Conservation (phyloP, 2,888 invertebrate genomes). For the Microplitis manilae region DNA sequence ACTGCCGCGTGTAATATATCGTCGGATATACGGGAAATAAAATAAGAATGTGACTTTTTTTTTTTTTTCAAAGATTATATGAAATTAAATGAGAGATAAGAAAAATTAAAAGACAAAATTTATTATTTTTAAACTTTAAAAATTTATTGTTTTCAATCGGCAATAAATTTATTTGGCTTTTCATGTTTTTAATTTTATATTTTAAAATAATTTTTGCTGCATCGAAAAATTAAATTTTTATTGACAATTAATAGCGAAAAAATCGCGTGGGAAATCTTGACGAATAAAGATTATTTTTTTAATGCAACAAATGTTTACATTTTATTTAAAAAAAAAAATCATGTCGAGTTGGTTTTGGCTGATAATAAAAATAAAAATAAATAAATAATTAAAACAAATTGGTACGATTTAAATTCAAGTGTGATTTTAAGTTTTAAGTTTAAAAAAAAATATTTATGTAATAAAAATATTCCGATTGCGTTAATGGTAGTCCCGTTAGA, state of each 20-base stretch:
- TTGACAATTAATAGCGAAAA: too few species aligned
- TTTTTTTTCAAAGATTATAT: constrained; percentile 2
- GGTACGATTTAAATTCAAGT: not conserved
- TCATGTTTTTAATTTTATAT: too few species aligned
- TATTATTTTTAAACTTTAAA: not conserved
- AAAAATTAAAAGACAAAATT: constrained; percentile 8
- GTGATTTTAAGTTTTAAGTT: not conserved
- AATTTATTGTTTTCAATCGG: not conserved
- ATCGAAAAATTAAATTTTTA: too few species aligned
- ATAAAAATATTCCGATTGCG: not conserved
- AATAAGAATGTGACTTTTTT: constrained; percentile 6
- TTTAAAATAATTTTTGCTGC: too few species aligned
- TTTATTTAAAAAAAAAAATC: too few species aligned
- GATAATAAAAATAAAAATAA: not conserved
- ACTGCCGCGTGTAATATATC: not conserved
- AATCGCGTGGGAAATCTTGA: too few species aligned
- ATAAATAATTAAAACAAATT: not conserved
- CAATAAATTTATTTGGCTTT: not conserved
- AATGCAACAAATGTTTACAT: too few species aligned
- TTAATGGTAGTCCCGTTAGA: not conserved
- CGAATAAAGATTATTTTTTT: too few species aligned
- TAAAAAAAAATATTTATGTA: not conserved
- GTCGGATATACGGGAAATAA: constrained; percentile 22
- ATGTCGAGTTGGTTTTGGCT: not conserved
- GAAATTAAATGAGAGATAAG: constrained; percentile 17